Base-by-base conservation (phyloP, 1,140 invertebrate genomes). In the Brachionus plicatilis region DNA sequence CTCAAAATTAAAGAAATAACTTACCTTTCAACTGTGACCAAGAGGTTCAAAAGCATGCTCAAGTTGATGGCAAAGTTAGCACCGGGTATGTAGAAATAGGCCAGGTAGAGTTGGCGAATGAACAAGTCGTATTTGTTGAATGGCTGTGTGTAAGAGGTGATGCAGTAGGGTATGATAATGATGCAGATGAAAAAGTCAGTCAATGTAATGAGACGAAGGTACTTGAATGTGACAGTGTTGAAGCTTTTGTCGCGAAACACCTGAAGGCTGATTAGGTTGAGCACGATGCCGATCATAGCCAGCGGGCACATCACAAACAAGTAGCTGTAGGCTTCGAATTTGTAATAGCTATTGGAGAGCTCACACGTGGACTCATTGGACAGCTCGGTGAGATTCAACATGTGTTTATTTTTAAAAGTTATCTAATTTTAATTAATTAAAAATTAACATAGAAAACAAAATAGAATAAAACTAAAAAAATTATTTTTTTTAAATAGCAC, bases 51-150 rank as follows among this genome's bases (percentile, higher is more conserved):
- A 29, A 82, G 20, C 53, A 65, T 82, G 29, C 79, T 82, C 41
- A 82, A 37, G 27, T 82, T 82, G 14, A 82, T 82, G 56, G 79
- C 79, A 41, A 82, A 68, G 24, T 82, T 82, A 68, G 79, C 79
- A 68, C 79, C 79, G 9, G 79, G 79, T 82, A 82, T 82, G 53
- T 82, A 82, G 6, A 82, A 60, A 14, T 82, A 82, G 7, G 79
- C 79, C 12, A 82, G 27, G 33, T 82, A 82, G 11, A 82, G 9
- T 33, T 82, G 79, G 29, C 79, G 50, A 20, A 43, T 14, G 45
- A 43, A 82, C 24, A 82, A 17, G 27, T 82, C 79, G 20, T 65
- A 82, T 43, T 82, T 68, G 33, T 82, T 82, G 20, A 65, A 82
- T 56, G 79, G 79, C 20, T 82, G 79, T 14, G 79, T 82, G 43